phyloP scores from a whole-genome alignment of 30 jellyfish, hydroid and myxozoan genomes.

The Pseudorhiza aurosa region DNA sequence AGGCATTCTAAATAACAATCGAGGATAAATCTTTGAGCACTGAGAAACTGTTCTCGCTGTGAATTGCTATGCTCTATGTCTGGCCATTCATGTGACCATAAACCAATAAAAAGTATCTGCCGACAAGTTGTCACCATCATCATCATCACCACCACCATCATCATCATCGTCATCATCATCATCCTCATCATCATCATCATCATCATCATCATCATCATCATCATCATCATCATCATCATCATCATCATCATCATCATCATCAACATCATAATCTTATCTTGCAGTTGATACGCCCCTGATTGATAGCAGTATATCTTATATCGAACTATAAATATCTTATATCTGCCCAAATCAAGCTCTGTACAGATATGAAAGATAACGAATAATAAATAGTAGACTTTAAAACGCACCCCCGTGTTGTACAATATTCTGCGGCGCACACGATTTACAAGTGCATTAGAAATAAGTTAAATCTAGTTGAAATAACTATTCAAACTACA shows the following conservation, averaged over 20 bases:
- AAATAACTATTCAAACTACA: background rate
- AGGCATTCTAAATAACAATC: too few species aligned
- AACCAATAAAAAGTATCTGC: too few species aligned
- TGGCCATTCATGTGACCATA: too few species aligned
- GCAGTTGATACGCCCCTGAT: too few species aligned
- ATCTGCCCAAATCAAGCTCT: too few species aligned
- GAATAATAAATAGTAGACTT: background rate
- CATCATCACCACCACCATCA: slow-evolving; percentile 20
- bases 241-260: slow-evolving; percentile 16
- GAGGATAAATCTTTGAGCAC: too few species aligned
- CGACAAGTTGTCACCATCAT: slow-evolving; percentile 14
- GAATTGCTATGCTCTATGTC: too few species aligned
- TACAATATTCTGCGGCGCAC: background rate
- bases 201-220: slow-evolving; percentile 20
- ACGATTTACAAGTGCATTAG: background rate
- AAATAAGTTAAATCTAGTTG: background rate
- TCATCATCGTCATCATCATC: slow-evolving; percentile 21
- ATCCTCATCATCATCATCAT: slow-evolving; percentile 15
- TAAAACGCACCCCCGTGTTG: background rate
- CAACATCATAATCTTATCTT: background rate
- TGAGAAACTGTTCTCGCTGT: too few species aligned
- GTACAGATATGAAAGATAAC: background rate
- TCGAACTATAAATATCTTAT: too few species aligned
- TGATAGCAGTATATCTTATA: too few species aligned
- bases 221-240: slow-evolving; percentile 20